A percentile compares a stretch with the other conserved stretches of the same genome.
phyloP scores from a whole-genome alignment of 2,113 vertebrate genomes.

The Cygnus atratus region DNA sequence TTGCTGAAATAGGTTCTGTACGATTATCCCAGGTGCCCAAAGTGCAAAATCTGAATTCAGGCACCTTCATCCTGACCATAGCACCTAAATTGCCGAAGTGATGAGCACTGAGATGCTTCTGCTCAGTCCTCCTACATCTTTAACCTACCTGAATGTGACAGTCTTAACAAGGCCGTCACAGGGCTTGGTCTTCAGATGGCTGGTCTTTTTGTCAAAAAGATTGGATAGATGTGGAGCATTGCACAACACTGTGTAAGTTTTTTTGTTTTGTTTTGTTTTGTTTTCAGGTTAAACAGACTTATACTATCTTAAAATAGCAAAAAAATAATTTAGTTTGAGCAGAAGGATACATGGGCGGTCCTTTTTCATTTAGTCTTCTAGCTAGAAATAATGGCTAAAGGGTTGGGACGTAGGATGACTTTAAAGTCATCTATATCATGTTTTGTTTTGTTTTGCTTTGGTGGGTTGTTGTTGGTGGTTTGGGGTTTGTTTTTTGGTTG shows the following conservation, averaged over 20 bases:
- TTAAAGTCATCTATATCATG: constrained; percentile 11
- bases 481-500: neutral
- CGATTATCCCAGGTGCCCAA: accelerated
- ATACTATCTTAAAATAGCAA: neutral
- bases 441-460: neutral
- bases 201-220: accelerated
- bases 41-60: neutral
- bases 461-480: neutral
- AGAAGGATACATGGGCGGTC: neutral
- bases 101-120: neutral
- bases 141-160: neutral
- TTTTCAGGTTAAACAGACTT: neutral
- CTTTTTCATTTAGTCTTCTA: neutral
- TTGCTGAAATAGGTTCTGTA: neutral
- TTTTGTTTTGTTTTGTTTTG: neutral
- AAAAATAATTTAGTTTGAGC: neutral
- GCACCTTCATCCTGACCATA: neutral
- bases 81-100: neutral
- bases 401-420: neutral
- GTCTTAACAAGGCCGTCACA: accelerated
- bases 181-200: neutral
- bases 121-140: neutral
- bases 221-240: neutral
- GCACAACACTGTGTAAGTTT: neutral
- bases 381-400: neutral